Conservation (phyloP, 2,888 invertebrate genomes). For the Yponomeuta evonymella region DNA sequence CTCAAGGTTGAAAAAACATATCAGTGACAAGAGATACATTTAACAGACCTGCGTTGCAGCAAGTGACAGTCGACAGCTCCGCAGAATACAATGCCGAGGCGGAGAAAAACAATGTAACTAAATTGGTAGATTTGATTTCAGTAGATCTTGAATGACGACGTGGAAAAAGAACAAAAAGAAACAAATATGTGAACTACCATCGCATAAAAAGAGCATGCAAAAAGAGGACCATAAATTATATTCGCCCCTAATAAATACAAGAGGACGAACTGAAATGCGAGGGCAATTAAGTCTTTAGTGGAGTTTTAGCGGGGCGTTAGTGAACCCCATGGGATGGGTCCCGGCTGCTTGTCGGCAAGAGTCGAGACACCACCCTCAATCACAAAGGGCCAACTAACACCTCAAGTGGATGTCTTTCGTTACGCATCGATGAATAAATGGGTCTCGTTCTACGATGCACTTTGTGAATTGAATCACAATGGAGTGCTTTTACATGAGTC, state of each 20-base stretch:
- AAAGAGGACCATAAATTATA: slow-evolving; percentile 29
- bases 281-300: slow-evolving; percentile 48
- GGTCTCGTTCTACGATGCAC: slow-evolving; percentile 2
- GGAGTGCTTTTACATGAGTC: not conserved
- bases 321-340: slow-evolving; percentile 42
- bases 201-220: slow-evolving; percentile 18
- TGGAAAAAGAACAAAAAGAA: not conserved
- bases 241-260: slow-evolving; percentile 29
- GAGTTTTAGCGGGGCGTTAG: slow-evolving; percentile 34
- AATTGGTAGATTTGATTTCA: not conserved
- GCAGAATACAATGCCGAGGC: slow-evolving; percentile 7
- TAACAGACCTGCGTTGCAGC: slow-evolving; percentile 33
- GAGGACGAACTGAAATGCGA: slow-evolving; percentile 26
- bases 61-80: slow-evolving; percentile 21
- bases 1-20: slow-evolving; percentile 34
- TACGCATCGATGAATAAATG: slow-evolving; percentile 29
- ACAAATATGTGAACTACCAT: not conserved
- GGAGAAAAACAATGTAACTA: not conserved
- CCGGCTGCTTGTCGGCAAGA: slow-evolving; percentile 8
- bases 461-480: not conserved
- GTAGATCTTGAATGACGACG: not conserved
- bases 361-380: slow-evolving; percentile 14
- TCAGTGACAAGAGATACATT: slow-evolving; percentile 26
- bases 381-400: slow-evolving; percentile 26
- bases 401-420: slow-evolving; percentile 33